Evolutionary conservation across 2,888 invertebrate genomes (phyloP), one percentile per base, ranked within the genome.

Genomic region (Cryptocephalus primarius): DNA sequence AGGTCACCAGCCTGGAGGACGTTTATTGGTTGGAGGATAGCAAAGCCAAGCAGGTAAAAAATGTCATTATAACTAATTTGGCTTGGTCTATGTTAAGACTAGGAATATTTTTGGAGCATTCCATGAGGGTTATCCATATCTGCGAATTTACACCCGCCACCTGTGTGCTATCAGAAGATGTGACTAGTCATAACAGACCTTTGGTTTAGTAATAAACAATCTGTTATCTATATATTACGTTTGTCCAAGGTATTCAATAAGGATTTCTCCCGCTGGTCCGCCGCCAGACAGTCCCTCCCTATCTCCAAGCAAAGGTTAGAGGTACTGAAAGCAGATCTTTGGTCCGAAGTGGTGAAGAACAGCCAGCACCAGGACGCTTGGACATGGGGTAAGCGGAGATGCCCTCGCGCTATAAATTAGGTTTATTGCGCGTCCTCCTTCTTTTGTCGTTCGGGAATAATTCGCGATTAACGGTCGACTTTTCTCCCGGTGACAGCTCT

Each of bases 301-400:
- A 88, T 84, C 13, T 86, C 86, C 56, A 88, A 88, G 69, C 80
- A 85, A 54, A 82, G 82, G 60, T 73, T 91, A 61, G 84, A 85
- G 59, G 76, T 80, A 34, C 71, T 90, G 38, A 91, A 90, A 67
- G 80, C 83, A 1, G 85, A 88, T 62, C 77, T 91, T 22, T 89
- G 88, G 90, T 88, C 85, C 52, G 83, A 85, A 43, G 89, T 88
- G 43, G 89, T 87, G 44, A 89, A 88, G 70, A 85, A 79, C 59
- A 87, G 86, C 66, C 84, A 85, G 64, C 88, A 89, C 62, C 87
- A 88, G 65, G 88, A 88, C 73, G 88, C 88, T 43, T 89, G 89
- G 88, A 88, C 88, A 66, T 88, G 87, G 85, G 88, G 88, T 80
- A 43, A n/a, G 36, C 12, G 22, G 22, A 22, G 22, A 22, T 2